These are phyloP conservation scores for Orthosia gothica DNA, from an alignment of 2,888 invertebrate genomes.

Conservation along the genomic window DNA sequence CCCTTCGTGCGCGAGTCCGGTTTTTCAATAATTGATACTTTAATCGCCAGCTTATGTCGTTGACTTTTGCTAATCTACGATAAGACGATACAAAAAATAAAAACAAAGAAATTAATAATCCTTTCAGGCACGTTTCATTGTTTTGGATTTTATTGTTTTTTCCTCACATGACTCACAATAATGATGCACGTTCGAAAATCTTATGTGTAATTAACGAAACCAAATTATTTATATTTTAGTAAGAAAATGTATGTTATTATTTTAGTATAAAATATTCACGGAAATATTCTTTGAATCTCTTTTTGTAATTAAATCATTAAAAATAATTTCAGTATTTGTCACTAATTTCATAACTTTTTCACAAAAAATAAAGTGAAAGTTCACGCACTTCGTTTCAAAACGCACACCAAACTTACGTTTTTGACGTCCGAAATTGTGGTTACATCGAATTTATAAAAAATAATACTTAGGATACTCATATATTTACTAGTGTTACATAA, in stretches of 20 bases:
- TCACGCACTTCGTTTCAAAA: slow-evolving; percentile 48
- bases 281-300: neutral
- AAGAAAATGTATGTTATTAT: accelerated
- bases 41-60: slow-evolving; percentile 10
- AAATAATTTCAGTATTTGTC: neutral
- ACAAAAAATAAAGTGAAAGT: slow-evolving; percentile 61
- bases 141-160: slow-evolving; percentile 24
- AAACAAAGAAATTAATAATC: slow-evolving; percentile 33
- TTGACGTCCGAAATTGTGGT: slow-evolving; percentile 65
- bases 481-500: slow-evolving; percentile 57
- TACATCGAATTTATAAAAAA: slow-evolving; percentile 62
- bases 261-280: neutral
- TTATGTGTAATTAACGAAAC: neutral
- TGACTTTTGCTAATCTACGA: slow-evolving; percentile 17
- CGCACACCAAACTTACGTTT: slow-evolving; percentile 66
- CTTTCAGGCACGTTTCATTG: slow-evolving; percentile 24
- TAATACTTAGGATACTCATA: slow-evolving; percentile 42
- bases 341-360: neutral
- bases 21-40: too few relatives aligned
- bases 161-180: slow-evolving; percentile 47
- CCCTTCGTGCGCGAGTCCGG: too few relatives aligned
- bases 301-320: neutral
- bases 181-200: slow-evolving; percentile 38
- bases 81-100: slow-evolving; percentile 8
- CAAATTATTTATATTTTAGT: neutral